Conservation (phyloP, 2,113 vertebrate species). For the Prionailurus viverrinus region DNA sequence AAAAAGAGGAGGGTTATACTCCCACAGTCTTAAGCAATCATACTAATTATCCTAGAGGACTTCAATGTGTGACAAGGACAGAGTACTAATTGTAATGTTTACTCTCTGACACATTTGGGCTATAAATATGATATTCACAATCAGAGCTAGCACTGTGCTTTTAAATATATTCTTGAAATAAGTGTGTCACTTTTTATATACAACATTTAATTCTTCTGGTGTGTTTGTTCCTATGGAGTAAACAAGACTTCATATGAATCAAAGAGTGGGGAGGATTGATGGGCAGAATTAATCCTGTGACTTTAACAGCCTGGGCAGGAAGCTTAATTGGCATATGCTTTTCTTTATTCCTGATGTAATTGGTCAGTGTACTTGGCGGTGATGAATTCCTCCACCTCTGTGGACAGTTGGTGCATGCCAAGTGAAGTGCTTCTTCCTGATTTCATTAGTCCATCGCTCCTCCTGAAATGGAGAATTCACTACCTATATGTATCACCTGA, state of each 20-base stretch:
- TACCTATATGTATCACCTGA: neutral
- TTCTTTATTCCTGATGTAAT: neutral
- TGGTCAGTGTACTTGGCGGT: neutral
- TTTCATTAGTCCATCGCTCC: neutral
- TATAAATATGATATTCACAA: slow-evolving; percentile 39
- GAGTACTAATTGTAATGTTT: slow-evolving; percentile 51
- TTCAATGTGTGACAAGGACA: slow-evolving; percentile 43
- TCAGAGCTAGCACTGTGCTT: neutral
- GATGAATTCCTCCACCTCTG: neutral
- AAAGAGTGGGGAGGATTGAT: neutral
- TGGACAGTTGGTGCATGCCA: neutral
- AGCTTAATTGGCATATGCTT: neutral
- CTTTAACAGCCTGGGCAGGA: neutral
- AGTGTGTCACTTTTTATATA: slow-evolving; percentile 6
- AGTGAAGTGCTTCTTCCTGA: neutral
- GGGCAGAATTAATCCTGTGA: neutral
- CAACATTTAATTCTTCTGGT: neutral
- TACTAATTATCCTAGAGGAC: slow-evolving; percentile 65
- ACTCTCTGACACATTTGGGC: neutral
- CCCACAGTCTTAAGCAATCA: slow-evolving; percentile 60
- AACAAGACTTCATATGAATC: neutral
- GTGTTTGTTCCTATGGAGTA: neutral
- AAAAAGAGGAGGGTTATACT: slow-evolving; percentile 12
- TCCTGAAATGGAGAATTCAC: neutral
- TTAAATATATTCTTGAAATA: slow-evolving; percentile 43